These are phyloP conservation scores for Esperia sulphurella DNA, from an alignment of 2,888 invertebrate genomes.

Conservation along the genomic window DNA sequence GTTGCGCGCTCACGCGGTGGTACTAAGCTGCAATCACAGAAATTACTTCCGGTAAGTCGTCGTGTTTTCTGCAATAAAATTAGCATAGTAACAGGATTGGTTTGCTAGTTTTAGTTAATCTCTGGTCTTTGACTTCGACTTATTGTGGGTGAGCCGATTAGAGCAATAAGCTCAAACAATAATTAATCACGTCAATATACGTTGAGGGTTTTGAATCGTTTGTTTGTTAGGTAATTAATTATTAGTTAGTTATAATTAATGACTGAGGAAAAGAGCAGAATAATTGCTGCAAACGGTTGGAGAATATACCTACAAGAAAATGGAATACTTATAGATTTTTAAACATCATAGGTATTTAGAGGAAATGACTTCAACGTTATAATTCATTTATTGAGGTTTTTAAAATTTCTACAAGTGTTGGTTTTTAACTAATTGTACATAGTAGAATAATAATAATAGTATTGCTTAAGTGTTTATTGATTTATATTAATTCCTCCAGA, in stretches of 20 bases:
- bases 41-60: conserved; percentile 53
- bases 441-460: too few relatives aligned
- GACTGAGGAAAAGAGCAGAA: neutral
- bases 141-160: neutral
- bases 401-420: too few relatives aligned
- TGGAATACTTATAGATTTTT: too few relatives aligned
- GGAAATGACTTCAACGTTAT: too few relatives aligned
- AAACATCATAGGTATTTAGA: too few relatives aligned
- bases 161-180: neutral
- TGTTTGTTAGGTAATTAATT: neutral
- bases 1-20: conserved; percentile 32
- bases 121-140: neutral
- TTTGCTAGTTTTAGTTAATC: conserved; percentile 1
- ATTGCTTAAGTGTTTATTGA: too few relatives aligned
- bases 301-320: neutral
- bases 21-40: conserved; percentile 36
- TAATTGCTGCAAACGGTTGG: neutral
- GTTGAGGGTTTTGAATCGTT: conserved; percentile 1
- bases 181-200: conserved; percentile 4
- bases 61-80: conserved; percentile 45
- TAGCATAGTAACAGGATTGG: conserved; percentile 38
- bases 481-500: too few relatives aligned
- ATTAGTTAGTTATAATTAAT: neutral
- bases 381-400: too few relatives aligned
- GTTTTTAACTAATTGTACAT: too few relatives aligned